Base-by-base conservation (phyloP, 2,888 invertebrate species). In the Oxytorus armatus region DNA sequence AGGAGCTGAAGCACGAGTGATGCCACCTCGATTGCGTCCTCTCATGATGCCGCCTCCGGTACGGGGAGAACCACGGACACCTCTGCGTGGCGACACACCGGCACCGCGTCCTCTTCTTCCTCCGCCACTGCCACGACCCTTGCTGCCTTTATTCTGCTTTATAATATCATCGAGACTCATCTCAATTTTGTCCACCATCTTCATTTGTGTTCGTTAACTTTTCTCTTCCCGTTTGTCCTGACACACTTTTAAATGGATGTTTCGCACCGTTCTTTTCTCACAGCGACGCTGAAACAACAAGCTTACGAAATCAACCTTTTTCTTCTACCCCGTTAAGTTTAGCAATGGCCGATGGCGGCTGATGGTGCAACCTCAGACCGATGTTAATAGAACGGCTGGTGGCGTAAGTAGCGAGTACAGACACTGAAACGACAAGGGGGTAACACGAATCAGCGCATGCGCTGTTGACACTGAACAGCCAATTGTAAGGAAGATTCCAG, bases 81-180 rank as follows among this genome's bases (percentile, higher is more conserved):
- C 92, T 83, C 93, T 92, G 80, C 93, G 92, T 61, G 92, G 92
- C 80, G 92, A 91, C 61, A 92, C 92, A 90, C 93, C 92, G 91
- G 92, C 93, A 88, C 92, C 93, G 86, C 87, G 92, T 82, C 88
- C 92, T 86, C 93, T 93, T 86, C 88, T 88, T 49, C 93, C 92
- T 39, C 94, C 93, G 72, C 94, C 93, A 59, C 95, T 94, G 69
- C 93, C 92, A 59, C 94, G 93, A 84, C 95, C 94, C 83, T 95
- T 93, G 82, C 95, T 94, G 81, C 94, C 93, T 93, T 96, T 97
- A 87, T 94, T 96, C 89, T 95, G 95, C 93, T 97, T 98, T 88
- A 99, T 99, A 81, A 99, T 98, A 87, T 99, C 99, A 92, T 99
- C 99, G 86, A 99, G 94, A 90, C 98, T 98, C 97, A 98, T 97